Percentiles rank a stretch among this genome's conserved stretches.
Conservation (phyloP, 2,113 vertebrate species). For the Crotophaga sulcirostris region DNA sequence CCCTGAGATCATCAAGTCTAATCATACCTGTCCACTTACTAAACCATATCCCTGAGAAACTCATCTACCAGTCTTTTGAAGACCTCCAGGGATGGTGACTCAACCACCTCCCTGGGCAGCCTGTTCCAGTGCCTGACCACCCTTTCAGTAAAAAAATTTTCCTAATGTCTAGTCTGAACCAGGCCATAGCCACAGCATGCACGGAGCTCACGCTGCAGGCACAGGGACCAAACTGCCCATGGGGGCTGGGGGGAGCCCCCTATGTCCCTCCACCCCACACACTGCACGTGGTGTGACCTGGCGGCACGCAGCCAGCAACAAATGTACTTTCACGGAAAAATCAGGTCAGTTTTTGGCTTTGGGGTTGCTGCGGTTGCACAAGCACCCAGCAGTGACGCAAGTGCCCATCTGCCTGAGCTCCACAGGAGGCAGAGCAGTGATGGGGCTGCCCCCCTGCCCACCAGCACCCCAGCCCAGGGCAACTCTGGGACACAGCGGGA, state of each 20-base stretch:
- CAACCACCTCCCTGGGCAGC: too few species aligned
- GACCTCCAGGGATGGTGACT: too few species aligned
- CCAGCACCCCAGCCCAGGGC: not conserved
- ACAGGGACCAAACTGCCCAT: not conserved
- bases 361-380: not conserved
- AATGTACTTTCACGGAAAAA: not conserved
- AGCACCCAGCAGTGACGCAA: not conserved
- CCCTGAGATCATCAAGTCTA: too few species aligned
- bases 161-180: too few species aligned
- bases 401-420: not conserved
- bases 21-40: too few species aligned
- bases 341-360: not conserved
- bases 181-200: fast-evolving
- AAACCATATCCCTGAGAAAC: too few species aligned
- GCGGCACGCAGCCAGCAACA: not conserved
- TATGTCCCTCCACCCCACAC: fast-evolving
- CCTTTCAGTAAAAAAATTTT: too few species aligned
- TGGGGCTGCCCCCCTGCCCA: fast-evolving
- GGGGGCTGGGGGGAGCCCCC: fast-evolving
- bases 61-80: too few species aligned
- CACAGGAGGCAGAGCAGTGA: not conserved
- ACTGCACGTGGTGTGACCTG: not conserved
- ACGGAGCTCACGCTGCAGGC: too few species aligned
- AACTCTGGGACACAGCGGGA: fast-evolving
- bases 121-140: too few species aligned